Evolutionary conservation across 2,113 vertebrate species (phyloP).

Genomic region (Erinaceus europaeus): DNA sequence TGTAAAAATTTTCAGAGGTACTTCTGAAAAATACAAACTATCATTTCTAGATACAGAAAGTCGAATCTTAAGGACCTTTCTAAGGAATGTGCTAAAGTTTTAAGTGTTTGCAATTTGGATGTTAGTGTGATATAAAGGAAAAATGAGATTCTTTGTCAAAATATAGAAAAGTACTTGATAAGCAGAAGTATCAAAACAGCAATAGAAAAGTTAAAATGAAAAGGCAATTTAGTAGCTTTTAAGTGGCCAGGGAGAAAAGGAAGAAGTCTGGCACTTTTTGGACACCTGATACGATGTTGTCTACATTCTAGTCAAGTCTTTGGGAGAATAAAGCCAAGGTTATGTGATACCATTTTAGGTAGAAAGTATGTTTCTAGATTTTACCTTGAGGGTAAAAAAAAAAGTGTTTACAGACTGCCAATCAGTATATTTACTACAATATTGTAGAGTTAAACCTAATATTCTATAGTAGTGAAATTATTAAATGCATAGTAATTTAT

Average conservation of each 20-base stretch:
- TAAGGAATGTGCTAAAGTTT: not conserved
- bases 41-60: not conserved
- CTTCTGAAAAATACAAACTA: not conserved
- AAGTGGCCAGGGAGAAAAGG: not conserved
- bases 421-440: not conserved
- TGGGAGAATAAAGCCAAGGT: not conserved
- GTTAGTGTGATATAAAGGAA: not conserved
- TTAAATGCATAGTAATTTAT: not conserved
- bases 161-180: not conserved
- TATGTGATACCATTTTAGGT: not conserved
- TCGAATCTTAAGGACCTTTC: constrained; percentile 7
- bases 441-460: not conserved
- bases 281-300: not conserved
- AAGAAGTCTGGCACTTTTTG: not conserved
- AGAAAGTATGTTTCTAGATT: not conserved
- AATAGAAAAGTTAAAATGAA: not conserved
- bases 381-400: not conserved
- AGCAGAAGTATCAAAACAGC: not conserved
- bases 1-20: constrained; percentile 4
- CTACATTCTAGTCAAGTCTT: not conserved
- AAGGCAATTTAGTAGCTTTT: not conserved
- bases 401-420: not conserved
- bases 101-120: not conserved
- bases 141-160: not conserved
- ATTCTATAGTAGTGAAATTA: not conserved